Base-by-base conservation (phyloP, 2,797 vertebrate species). In the Pachyuromys duprasi region DNA sequence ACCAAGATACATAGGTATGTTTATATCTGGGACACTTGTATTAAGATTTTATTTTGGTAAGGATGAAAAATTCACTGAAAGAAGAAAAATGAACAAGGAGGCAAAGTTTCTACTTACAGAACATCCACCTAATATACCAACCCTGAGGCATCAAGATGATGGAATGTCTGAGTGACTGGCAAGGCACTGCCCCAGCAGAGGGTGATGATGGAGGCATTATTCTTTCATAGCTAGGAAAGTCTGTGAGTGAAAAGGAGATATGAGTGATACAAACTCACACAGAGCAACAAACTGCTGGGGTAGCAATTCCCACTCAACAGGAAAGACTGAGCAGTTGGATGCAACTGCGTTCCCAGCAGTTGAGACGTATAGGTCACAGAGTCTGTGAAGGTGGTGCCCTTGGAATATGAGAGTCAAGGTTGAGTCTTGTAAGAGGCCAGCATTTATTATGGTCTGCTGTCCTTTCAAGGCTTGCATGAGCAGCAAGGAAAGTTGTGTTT, bases 41-140 rank as follows among this genome's bases (percentile, higher is more conserved):
- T 76, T 94, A 42, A 67, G 94, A 45, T 72, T n/a, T 53, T 45
- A n/a, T 49, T 84, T 75, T 63, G 55, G 24, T 5, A 2, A 14
- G 55, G 74, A 57, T 12, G 36, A 33, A n/a, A 26, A 63, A 74
- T 76, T 93, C 42, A 83, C 67, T 78, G 78, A 45, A 55, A 82
- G 26, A 87, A 33, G 70, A 33, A 95, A 95, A 79, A 95, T 75
- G 45, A 90, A 95, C 31, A 84, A 84, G 62, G 65, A 84, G 20
- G 2, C 60, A 13, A 93, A 90, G 89, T 86, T 67, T 78, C 17
- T 80, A 28, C 82, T 84, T 90, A 89, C 60, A 57, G 91, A 94
- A 95, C 67, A 26, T 31, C 14, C 24, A 92, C 1, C 26, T 79
- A 57, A 90, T 89, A 26, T 31, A 20, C 8, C 45, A 72, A 78